A percentile compares a stretch with the other conserved stretches of the same genome.
Evolutionary conservation across 1,140 invertebrate genomes (phyloP).

Genomic region (Cyclina sinensis): DNA sequence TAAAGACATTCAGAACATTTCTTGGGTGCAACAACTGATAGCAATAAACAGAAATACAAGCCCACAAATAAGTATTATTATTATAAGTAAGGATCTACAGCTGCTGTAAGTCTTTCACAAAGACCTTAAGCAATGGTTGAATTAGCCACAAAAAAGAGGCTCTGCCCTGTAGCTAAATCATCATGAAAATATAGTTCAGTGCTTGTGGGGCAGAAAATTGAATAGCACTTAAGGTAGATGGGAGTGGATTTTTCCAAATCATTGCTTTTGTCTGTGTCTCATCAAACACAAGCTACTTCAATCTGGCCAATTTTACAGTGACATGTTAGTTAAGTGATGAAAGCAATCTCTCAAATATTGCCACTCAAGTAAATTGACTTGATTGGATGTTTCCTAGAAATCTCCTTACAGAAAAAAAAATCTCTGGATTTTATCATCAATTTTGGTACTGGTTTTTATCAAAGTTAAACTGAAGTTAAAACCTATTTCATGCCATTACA

Average conservation of each 20-base stretch:
- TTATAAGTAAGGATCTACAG: too few species aligned
- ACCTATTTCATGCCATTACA: neutral
- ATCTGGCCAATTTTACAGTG: slow-evolving; percentile 38
- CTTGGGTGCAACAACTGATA: too few species aligned
- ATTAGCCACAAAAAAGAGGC: too few species aligned
- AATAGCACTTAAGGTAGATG: slow-evolving; percentile 7
- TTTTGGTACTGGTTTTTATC: slow-evolving; percentile 12
- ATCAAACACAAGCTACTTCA: slow-evolving; percentile 25
- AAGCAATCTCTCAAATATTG: slow-evolving; percentile 42
- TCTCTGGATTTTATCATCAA: neutral
- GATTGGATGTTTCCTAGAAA: neutral
- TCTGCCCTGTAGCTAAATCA: too few species aligned
- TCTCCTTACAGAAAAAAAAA: neutral
- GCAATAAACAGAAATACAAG: too few species aligned
- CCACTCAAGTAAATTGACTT: slow-evolving; percentile 17
- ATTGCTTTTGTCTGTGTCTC: slow-evolving; percentile 8
- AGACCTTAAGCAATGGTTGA: too few species aligned
- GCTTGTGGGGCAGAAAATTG: neutral
- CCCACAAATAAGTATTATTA: too few species aligned
- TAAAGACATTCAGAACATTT: too few species aligned
- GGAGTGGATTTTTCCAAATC: slow-evolving; percentile 12
- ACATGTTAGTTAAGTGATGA: slow-evolving; percentile 43
- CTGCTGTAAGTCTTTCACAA: too few species aligned
- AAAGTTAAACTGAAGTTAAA: neutral
- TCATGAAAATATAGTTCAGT: too few species aligned